Percentiles rank a stretch among this genome's conserved stretches.
Evolutionary conservation across 2,113 vertebrate species (phyloP).

Genomic region (Trichechus manatus): DNA sequence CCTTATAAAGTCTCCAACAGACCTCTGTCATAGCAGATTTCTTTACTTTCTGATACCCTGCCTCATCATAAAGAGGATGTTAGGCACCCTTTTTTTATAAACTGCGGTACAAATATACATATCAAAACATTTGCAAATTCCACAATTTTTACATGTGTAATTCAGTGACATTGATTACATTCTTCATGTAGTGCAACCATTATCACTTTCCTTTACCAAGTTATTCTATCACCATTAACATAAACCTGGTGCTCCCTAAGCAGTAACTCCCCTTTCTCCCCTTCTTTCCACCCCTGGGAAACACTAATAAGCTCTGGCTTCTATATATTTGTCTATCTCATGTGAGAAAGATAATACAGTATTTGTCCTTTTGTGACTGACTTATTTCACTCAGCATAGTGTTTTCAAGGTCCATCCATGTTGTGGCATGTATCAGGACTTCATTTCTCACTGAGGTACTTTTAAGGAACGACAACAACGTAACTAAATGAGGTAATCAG

Average conservation of each 20-base stretch:
- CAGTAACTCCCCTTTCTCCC: neutral
- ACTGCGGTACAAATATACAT: neutral
- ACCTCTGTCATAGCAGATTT: neutral
- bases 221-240: neutral
- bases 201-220: neutral
- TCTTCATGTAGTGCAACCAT: neutral
- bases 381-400: neutral
- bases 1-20: neutral
- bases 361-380: neutral
- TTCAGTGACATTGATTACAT: neutral
- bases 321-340: neutral
- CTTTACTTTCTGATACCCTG: conserved; percentile 27
- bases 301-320: neutral
- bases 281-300: neutral
- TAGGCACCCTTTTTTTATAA: neutral
- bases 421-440: neutral
- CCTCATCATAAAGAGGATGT: neutral
- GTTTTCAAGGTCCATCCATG: neutral
- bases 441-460: neutral
- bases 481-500: conserved; percentile 36
- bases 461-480: conserved; percentile 3
- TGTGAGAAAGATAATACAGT: neutral
- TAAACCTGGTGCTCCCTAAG: neutral
- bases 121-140: neutral
- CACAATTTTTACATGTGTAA: neutral